These are phyloP conservation scores for Odontocolon sp. DNA, from an alignment of 2,888 invertebrate genomes.

Conservation along the genomic window DNA sequence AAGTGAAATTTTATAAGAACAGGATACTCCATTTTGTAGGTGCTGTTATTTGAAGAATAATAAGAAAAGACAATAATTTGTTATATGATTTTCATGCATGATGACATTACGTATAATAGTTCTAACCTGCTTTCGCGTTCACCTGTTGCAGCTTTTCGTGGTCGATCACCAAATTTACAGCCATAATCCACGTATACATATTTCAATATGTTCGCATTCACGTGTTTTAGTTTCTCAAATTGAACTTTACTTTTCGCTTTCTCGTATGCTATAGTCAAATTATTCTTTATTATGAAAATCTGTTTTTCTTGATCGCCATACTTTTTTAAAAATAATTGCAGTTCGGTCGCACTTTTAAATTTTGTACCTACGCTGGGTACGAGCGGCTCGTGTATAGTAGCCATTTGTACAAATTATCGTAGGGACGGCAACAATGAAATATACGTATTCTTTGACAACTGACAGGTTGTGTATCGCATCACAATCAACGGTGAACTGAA, in stretches of 20 bases:
- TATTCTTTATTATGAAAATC: neutral
- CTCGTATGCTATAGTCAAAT: neutral
- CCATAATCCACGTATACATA: neutral
- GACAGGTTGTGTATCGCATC: too few species aligned
- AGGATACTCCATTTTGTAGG: constrained; percentile 14
- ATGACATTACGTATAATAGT: neutral
- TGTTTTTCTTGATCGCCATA: constrained; percentile 10
- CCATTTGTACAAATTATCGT: too few species aligned
- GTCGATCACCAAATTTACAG: constrained; percentile 18
- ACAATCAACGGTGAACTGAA: too few species aligned
- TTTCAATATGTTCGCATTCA: neutral
- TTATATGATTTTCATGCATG: neutral
- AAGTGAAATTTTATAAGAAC: constrained; percentile 18
- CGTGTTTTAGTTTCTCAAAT: neutral
- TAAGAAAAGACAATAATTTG: neutral
- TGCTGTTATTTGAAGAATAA: constrained; percentile 4
- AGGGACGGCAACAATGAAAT: too few species aligned
- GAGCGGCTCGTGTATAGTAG: too few species aligned
- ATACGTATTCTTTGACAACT: too few species aligned
- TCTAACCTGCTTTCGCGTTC: constrained; percentile 6
- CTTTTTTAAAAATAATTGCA: neutral
- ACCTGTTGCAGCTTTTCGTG: neutral
- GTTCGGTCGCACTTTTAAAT: neutral
- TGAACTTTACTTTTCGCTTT: neutral
- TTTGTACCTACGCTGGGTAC: neutral